Evolutionary conservation across 2,113 vertebrate genomes (phyloP), one percentile per base, ranked within the genome.

Genomic region (Caranx ignobilis): DNA sequence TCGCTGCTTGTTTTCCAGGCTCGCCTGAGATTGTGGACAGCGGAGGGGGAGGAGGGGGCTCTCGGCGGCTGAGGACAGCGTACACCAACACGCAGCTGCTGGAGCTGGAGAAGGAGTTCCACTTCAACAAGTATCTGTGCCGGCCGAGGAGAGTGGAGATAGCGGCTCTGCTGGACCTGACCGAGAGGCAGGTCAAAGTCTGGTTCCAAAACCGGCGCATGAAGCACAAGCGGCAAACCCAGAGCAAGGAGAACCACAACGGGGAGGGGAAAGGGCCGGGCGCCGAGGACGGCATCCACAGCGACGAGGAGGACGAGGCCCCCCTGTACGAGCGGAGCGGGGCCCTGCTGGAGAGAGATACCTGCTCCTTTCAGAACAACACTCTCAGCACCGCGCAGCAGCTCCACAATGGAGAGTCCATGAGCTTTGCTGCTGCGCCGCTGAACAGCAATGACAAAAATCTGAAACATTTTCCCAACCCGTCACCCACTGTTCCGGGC

Each of bases 121-220:
- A 99, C 94, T 99, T 99, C 97, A 99, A 99, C 98, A 99, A 99
- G 97, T 99, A 99, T 90, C 96, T 99, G 63, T 99, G 98, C 92
- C 95, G 98, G 91, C 98, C 98, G 62, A 95, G 98, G 71, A 93
- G 98, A 81, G 97, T 99, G 92, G 98, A 99, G 89, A 99, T 99
- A 39, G 98, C 98, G 45, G 98, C 98, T 75, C 93, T 99, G 89
- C 91, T 99, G 92, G 98, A 99, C 91, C 93, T 99, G 91, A 99
- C 97, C 2, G 98, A 99, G 92, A 95, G 98, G 86, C 98, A 99
- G 94, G 98, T 99, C 52, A 99, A 99, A 94, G 98, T 99, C 55
- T 99, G 98, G 98, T 99, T 99, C 93, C 98, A 99, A 87, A 99
- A 99, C 95, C 95, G 98, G 57, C 95, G 98, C 82, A 99, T 99